Evolutionary conservation across 2,888 invertebrate species (phyloP).

Genomic region (Tortrix viridana): DNA sequence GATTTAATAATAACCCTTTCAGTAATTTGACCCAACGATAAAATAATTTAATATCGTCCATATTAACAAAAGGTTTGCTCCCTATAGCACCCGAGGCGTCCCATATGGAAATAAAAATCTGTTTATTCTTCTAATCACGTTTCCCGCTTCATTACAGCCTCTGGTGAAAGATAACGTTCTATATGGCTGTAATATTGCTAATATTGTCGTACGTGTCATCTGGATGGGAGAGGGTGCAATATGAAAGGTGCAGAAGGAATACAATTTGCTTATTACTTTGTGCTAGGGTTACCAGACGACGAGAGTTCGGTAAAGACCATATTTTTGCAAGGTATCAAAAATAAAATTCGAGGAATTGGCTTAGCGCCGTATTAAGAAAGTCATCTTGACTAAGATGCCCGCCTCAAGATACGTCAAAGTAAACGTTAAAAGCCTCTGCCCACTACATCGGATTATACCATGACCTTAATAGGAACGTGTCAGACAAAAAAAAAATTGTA

Average conservation of each 20-base stretch:
- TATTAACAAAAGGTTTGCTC: slow-evolving; percentile 30
- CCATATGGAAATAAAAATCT: slow-evolving; percentile 28
- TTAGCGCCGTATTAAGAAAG: too few relatives aligned
- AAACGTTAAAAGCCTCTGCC: too few relatives aligned
- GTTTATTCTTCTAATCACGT: slow-evolving; percentile 31
- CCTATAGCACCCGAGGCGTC: slow-evolving; percentile 2
- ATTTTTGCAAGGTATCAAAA: too few relatives aligned
- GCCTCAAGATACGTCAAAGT: too few relatives aligned
- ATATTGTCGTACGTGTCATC: slow-evolving; percentile 18
- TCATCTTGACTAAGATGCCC: too few relatives aligned
- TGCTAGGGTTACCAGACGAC: background rate
- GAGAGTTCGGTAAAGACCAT: background rate
- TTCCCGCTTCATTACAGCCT: slow-evolving; percentile 19
- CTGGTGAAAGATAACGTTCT: slow-evolving; percentile 2
- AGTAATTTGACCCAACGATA: slow-evolving; percentile 9
- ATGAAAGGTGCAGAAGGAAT: background rate
- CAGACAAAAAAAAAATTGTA: too few relatives aligned
- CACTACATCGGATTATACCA: too few relatives aligned
- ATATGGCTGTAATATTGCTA: slow-evolving; percentile 19
- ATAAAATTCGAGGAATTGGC: too few relatives aligned
- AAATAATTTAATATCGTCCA: slow-evolving; percentile 24
- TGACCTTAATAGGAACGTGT: too few relatives aligned
- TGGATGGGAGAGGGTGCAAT: background rate
- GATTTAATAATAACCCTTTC: background rate
- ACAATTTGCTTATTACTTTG: slow-evolving; percentile 3